Percentiles rank a stretch among this genome's conserved stretches.
phyloP scores from a whole-genome alignment of 2,113 vertebrate species.

The Pedionomus torquatus region DNA sequence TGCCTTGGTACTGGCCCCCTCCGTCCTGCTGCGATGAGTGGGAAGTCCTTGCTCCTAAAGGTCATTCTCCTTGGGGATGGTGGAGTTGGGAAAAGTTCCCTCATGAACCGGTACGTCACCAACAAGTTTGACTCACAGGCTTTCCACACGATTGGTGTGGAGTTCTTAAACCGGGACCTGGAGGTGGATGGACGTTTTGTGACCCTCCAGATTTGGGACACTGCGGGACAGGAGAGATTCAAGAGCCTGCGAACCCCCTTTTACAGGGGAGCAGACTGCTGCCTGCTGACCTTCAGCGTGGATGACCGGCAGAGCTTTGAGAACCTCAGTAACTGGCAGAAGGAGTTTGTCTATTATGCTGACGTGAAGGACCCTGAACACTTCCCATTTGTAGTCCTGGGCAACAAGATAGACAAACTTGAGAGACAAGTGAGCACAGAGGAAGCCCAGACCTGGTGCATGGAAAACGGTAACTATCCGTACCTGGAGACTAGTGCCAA shows the following conservation, averaged over 20 bases:
- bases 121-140: constrained; percentile 97
- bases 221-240: constrained; percentile 95
- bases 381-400: constrained; percentile 95
- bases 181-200: constrained; percentile 94
- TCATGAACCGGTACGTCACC: constrained; percentile 97
- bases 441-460: constrained; percentile 92
- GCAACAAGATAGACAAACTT: constrained; percentile 93
- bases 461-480: constrained; percentile 90
- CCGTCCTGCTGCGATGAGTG: constrained; percentile 82
- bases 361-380: constrained; percentile 90
- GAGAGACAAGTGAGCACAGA: constrained; percentile 88
- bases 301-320: constrained; percentile 95
- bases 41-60: constrained; percentile 93
- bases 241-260: constrained; percentile 96
- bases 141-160: constrained; percentile 97
- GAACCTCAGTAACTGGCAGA: constrained; percentile 94
- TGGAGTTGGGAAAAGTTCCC: constrained; percentile 95
- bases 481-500: constrained; percentile 98
- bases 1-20: not conserved
- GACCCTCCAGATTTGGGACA: constrained; percentile 98
- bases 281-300: constrained; percentile 95
- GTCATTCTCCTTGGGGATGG: constrained; percentile 96
- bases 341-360: constrained; percentile 95
- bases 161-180: constrained; percentile 95
- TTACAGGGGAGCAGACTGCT: constrained; percentile 96